Base-by-base conservation (phyloP, 1,140 invertebrate genomes). In the Phortica variegata region DNA sequence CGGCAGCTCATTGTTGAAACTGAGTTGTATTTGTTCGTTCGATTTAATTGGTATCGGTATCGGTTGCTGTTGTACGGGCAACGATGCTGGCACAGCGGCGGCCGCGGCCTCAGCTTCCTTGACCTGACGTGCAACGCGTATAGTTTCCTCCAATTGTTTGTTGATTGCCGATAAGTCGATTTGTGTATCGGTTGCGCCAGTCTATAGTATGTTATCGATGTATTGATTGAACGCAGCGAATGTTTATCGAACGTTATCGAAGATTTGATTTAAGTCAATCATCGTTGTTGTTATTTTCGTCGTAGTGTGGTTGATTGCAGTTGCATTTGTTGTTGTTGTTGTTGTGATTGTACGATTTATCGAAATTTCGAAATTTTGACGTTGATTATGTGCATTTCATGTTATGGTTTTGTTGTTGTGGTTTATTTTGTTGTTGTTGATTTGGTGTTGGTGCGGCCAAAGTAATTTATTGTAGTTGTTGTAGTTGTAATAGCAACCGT, bases 1-100 rank as follows among this genome's bases (percentile, higher is more conserved):
- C 57, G 58, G 65, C 2, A 78, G 53, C 6, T 80, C 79, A 26
- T 83, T 79, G 51, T 73, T 73, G 37, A 73, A 73, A 43, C 79
- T 41, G 72, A 73, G 49, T 44, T 73, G 70, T 5, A 73, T 73
- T 37, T 65, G 60, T 12, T 70, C 58, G 62, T 47, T 78, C 56
- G 40, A 77, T 61, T 56, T 77, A 59, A 42, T 56, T 17, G 61
- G 52, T 34, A 58, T 58, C 5, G 54, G 61, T n/a, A 19, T 12
- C 34, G 43, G 45, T 2, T 50, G 58, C 41, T 61, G 55, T 40
- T 62, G 56, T 8, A 69, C 43, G 3, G 65, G 62, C 5, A 56
- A 55, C 33, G 60, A 41, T 16, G 61, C 40, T 13, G 32, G 44
- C 32, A 47, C 60, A 3, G 58, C 56, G 8, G 61, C 58, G 18